Conservation (phyloP, 2,888 invertebrate species). For the Tinea pellionella region DNA sequence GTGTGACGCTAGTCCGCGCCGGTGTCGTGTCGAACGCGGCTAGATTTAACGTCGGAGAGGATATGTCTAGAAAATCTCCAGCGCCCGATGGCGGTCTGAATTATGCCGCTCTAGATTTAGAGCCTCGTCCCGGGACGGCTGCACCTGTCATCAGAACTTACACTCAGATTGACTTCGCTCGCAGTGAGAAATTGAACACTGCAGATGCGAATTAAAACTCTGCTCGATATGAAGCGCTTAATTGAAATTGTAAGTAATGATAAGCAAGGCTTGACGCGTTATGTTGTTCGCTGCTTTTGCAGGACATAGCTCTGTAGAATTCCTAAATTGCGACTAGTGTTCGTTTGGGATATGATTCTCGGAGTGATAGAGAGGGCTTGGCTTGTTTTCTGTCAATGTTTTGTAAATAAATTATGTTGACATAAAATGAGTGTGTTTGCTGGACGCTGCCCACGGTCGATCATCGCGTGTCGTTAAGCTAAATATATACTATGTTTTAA, state of each 20-base stretch:
- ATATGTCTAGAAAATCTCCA: slow-evolving; percentile 22
- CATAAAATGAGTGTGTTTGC: not conserved
- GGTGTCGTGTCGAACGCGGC: slow-evolving; percentile 24
- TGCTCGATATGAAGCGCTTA: not conserved
- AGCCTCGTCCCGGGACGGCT: slow-evolving; percentile 40
- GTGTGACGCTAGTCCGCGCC: slow-evolving; percentile 17
- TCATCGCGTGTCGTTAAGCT: not conserved
- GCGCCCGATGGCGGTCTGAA: slow-evolving; percentile 26
- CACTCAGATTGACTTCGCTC: slow-evolving; percentile 84
- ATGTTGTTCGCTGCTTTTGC: not conserved
- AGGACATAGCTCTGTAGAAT: not conserved
- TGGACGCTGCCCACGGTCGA: not conserved
- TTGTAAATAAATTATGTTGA: not conserved
- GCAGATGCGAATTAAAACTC: slow-evolving; percentile 21
- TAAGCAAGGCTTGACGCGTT: slow-evolving; percentile 4
- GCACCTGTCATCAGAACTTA: slow-evolving; percentile 71
- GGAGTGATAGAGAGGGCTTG: not conserved
- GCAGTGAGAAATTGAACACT: slow-evolving; percentile 63
- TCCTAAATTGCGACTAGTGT: not conserved
- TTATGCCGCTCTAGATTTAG: slow-evolving; percentile 59
- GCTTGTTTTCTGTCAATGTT: not conserved
- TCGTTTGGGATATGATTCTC: not conserved
- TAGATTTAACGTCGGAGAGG: slow-evolving; percentile 27
- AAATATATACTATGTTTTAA: not conserved
- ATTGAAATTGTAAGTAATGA: not conserved